A percentile compares a stretch with the other conserved stretches of the same genome.
These are phyloP conservation scores for Drosophila dunni DNA, from an alignment of 1,140 invertebrate species.

Conservation along the genomic window DNA sequence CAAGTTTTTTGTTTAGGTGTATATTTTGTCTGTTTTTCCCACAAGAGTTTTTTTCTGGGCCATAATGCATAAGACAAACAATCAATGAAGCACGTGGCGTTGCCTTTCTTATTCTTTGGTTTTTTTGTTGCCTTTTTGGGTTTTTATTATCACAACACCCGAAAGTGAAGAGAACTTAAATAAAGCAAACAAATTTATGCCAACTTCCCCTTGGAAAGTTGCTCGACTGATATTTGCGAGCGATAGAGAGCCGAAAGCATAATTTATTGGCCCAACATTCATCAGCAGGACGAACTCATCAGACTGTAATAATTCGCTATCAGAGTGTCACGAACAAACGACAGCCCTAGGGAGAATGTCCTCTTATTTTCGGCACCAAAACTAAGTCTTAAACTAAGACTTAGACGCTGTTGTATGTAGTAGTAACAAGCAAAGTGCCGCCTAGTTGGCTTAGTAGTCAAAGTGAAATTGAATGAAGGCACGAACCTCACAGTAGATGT, in stretches of 20 bases:
- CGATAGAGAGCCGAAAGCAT: conserved; percentile 52
- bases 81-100: conserved; percentile 40
- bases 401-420: neutral
- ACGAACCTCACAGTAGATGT: conserved; percentile 41
- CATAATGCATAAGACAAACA: conserved; percentile 66
- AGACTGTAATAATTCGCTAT: conserved; percentile 83
- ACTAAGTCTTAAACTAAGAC: neutral
- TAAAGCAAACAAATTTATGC: conserved; percentile 80
- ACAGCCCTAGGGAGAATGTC: conserved; percentile 23
- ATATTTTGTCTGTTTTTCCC: neutral
- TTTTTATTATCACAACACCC: conserved; percentile 62
- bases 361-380: neutral
- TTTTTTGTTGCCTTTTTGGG: neutral
- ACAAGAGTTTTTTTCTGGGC: conserved; percentile 6
- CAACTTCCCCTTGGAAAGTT: conserved; percentile 22
- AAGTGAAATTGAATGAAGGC: conserved; percentile 80
- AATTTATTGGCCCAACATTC: conserved; percentile 80
- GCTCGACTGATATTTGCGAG: conserved; percentile 21
- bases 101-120: neutral
- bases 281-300: conserved; percentile 77
- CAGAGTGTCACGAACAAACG: conserved; percentile 67
- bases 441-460: conserved; percentile 60
- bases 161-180: conserved; percentile 63
- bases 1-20: conserved; percentile 26
- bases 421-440: conserved; percentile 14